Conservation (phyloP, 2,888 invertebrate genomes). For the Athalia circularis region DNA sequence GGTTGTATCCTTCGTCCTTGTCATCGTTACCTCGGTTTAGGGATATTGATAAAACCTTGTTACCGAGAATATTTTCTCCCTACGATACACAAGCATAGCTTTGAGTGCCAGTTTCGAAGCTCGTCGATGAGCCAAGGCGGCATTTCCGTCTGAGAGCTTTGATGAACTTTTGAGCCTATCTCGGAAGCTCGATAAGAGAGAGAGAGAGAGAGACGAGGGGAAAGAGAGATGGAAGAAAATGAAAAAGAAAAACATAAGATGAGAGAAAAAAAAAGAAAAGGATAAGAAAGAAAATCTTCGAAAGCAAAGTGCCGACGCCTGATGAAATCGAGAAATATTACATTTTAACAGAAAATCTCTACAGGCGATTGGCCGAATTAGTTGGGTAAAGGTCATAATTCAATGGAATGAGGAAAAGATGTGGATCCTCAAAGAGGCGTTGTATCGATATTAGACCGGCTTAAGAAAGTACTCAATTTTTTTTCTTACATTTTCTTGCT, state of each 20-base stretch:
- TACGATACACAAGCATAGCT: not conserved
- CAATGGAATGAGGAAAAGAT: too few species aligned
- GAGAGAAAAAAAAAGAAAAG: not conserved
- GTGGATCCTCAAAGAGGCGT: too few species aligned
- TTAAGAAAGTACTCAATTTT: too few species aligned
- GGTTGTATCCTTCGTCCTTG: too few species aligned
- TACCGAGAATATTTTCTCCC: not conserved
- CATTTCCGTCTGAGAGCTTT: not conserved
- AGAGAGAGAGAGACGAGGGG: not conserved
- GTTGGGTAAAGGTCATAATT: too few species aligned
- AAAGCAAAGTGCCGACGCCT: too few species aligned
- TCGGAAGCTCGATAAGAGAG: not conserved
- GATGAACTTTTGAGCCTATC: conserved; percentile 6
- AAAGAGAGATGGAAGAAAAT: not conserved
- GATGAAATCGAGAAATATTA: too few species aligned
- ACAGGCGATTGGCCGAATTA: too few species aligned
- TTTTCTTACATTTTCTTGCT: too few species aligned
- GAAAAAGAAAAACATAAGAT: too few species aligned
- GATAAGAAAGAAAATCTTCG: not conserved
- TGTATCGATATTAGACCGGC: too few species aligned
- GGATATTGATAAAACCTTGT: conserved; percentile 23
- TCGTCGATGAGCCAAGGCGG: not conserved
- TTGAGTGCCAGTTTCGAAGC: not conserved
- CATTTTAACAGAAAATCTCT: too few species aligned
- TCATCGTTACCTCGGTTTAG: not conserved